Conservation (phyloP, 1,140 invertebrate genomes). For the Alviniconcha marisindica region DNA sequence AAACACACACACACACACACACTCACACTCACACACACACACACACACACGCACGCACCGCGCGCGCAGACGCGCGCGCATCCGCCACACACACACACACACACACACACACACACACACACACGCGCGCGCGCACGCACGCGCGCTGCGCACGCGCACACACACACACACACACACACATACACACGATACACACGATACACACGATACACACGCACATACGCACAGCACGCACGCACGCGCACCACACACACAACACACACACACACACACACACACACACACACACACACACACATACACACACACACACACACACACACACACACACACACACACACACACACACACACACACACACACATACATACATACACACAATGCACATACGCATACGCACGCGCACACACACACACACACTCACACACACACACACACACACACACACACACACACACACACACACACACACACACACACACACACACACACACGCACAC, state of each 20-base stretch:
- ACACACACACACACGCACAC: no score
- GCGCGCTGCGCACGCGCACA: background rate
- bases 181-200: background rate
- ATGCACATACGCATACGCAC: no score
- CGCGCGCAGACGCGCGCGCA: no score
- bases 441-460: no score
- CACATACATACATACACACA: background rate
- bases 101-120: background rate
- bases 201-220: background rate
- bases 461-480: no score
- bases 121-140: background rate
- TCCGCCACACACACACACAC: background rate
- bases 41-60: background rate
- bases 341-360: constrained; percentile 22
- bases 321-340: constrained; percentile 14
- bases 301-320: background rate
- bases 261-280: background rate
- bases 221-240: background rate
- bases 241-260: background rate
- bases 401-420: no score
- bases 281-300: background rate
- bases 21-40: background rate
- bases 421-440: no score
- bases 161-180: background rate
- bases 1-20: constrained; percentile 3